Conservation (phyloP, 2,113 vertebrate species). For the Meles meles region DNA sequence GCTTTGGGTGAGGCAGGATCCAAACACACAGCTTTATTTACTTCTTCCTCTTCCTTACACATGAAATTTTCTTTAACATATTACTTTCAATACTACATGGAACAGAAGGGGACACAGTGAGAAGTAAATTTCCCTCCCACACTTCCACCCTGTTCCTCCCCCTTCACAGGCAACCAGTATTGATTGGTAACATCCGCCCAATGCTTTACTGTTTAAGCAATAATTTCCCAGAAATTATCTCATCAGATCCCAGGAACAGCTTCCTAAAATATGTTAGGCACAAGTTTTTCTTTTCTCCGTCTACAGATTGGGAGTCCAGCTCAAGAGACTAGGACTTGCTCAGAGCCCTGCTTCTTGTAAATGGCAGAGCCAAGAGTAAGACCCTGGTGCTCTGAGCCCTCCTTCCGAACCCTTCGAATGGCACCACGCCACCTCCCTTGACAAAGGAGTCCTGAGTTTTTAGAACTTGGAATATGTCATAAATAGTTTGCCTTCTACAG, state of each 20-base stretch:
- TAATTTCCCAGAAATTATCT: background rate
- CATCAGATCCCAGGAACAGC: background rate
- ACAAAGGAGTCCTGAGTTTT: background rate
- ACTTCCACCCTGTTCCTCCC: background rate
- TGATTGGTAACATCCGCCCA: background rate
- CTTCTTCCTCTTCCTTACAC: background rate
- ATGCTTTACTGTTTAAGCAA: background rate
- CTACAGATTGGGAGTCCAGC: background rate
- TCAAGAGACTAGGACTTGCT: background rate
- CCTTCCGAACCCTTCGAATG: background rate
- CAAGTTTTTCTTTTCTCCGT: background rate
- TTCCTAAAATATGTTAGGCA: background rate
- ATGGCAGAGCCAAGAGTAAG: background rate
- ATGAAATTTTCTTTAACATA: background rate
- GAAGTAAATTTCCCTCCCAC: background rate
- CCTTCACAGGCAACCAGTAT: background rate
- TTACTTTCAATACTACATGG: background rate
- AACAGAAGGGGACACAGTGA: background rate
- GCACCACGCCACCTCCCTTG: background rate
- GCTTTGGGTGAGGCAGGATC: background rate
- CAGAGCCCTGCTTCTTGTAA: background rate
- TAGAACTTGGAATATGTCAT: constrained; percentile 10
- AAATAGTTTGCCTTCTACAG: constrained; percentile 46
- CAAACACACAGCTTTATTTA: background rate
- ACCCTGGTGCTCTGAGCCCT: background rate